Conservation (phyloP, 2,113 vertebrate species). For the Lagopus leucura region DNA sequence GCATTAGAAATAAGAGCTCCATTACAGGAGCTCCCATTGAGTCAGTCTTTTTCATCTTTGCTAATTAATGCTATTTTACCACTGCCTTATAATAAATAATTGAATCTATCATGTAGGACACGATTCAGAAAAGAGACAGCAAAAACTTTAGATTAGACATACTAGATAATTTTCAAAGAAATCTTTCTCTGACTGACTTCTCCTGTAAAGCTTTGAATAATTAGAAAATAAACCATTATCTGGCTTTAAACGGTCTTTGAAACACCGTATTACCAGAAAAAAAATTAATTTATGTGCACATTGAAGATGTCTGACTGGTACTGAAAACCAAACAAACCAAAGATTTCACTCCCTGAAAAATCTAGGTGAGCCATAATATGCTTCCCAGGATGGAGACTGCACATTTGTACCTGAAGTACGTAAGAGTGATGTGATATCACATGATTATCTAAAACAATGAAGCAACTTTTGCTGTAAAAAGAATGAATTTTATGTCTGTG, state of each 20-base stretch:
- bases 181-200: conserved; percentile 22
- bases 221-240: conserved; percentile 19
- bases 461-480: background rate
- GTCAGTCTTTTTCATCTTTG: conserved; percentile 71
- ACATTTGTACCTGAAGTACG: background rate
- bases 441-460: background rate
- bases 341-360: background rate
- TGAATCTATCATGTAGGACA: conserved; percentile 68
- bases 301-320: background rate
- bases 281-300: background rate
- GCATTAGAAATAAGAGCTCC: conserved; percentile 57
- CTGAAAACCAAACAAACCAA: background rate
- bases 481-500: background rate
- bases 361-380: background rate
- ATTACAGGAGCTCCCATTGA: conserved; percentile 69
- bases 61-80: conserved; percentile 72
- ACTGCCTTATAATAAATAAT: conserved; percentile 71
- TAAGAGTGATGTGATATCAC: background rate
- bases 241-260: background rate
- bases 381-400: background rate
- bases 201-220: background rate
- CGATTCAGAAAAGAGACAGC: conserved; percentile 49
- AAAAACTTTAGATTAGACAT: conserved; percentile 19
- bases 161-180: conserved; percentile 50
- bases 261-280: background rate